Percentiles rank a stretch among this genome's conserved stretches.
Conservation (phyloP, 2,888 invertebrate species). For the Aleiodes alternator region DNA sequence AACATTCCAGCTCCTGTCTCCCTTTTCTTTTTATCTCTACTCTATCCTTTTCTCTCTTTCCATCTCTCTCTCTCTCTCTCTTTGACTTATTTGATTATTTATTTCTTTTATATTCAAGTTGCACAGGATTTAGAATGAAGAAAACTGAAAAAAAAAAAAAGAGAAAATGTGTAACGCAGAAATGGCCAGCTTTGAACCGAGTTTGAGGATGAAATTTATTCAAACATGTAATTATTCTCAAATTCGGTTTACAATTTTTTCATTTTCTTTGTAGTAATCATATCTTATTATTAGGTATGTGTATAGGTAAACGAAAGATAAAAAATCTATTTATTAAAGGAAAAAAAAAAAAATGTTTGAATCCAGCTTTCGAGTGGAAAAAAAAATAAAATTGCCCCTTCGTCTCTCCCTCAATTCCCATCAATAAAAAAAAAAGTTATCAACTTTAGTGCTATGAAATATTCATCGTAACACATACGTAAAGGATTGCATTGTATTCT, state of each 20-base stretch:
- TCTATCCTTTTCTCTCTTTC: constrained; percentile 43
- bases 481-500: constrained; percentile 66
- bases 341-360: constrained; percentile 24
- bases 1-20: constrained; percentile 31
- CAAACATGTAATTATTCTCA: constrained; percentile 26
- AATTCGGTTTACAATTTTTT: neutral
- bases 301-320: constrained; percentile 42
- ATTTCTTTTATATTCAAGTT: constrained; percentile 49
- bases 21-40: constrained; percentile 37
- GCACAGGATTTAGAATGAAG: constrained; percentile 15
- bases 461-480: constrained; percentile 64
- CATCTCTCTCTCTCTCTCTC: constrained; percentile 43
- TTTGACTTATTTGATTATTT: constrained; percentile 47
- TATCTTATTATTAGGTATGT: constrained; percentile 34
- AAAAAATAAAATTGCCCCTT: constrained; percentile 12
- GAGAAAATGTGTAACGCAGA: constrained; percentile 49
- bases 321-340: constrained; percentile 23
- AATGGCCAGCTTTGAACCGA: constrained; percentile 49
- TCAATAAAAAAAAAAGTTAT: constrained; percentile 50
- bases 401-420: constrained; percentile 45
- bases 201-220: constrained; percentile 48
- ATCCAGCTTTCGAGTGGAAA: constrained; percentile 24
- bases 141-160: constrained; percentile 28
- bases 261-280: constrained; percentile 15
- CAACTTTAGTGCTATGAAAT: constrained; percentile 51